Evolutionary conservation across 1,140 invertebrate species (phyloP), one percentile per base, ranked within the genome.

Genomic region (Tetragnatha versicolor): DNA sequence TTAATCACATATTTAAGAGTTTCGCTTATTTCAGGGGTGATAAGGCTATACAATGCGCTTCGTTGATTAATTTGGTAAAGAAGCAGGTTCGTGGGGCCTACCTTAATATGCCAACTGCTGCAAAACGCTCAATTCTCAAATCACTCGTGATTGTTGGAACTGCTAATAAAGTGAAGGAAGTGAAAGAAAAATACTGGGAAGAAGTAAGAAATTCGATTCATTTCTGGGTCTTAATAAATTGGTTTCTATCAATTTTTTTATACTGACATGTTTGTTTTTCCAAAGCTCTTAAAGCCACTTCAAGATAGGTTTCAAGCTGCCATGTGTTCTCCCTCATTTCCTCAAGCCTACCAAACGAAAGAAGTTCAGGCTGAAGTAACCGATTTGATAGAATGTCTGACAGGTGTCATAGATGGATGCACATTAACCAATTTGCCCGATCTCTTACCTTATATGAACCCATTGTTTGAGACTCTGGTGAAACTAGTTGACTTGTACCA

Each of bases 401-500:
- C 91, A 80, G 91, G 90, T 69, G 86, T 90, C n/a, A 88, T 88
- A 10, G 87, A 89, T 86, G 89, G 91, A 47, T 85, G 88, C 55
- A 84, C 89, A 82, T 87, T 89, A 31, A 83, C 88, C 10, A 90
- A 89, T 45, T 88, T 89, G 27, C 85, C 90, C 66, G 85, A 88
- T 20, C 84, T 93, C 7, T 93, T 91, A 84, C 85, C 88, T 76
- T 90, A 91, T 83, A 84, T 92, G 2, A 87, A 88, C 45, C 89
- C 89, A 0, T 86, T 93, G 20, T 82, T 94, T 66, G 86, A 87
- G 17, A 90, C 92, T 83, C 85, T 91, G 81, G 89, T 91, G 2
- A 88, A 88, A 35, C 86, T 94, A 29, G 83, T 94, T 27, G 90
- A 88, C 68, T 83, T 92, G 3, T 95, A 93, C 84, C 92, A 93